Base-by-base conservation (phyloP, 2,113 vertebrate species). In the Scomber japonicus region DNA sequence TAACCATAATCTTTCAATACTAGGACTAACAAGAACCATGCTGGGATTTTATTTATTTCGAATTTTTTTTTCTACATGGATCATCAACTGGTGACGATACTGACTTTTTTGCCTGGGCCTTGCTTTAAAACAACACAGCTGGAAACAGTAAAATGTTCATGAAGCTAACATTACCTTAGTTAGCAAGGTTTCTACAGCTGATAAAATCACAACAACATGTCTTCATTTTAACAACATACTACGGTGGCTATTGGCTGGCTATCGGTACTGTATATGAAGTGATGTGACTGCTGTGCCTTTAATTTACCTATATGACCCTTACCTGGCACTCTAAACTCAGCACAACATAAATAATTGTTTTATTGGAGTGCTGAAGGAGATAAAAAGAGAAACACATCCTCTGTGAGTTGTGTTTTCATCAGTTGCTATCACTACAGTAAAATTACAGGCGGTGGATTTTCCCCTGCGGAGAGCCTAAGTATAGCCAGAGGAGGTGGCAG, bases 361-460 rank as follows among this genome's bases (percentile, higher is more conserved):
- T 2, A 54, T 21, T 13, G 44, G 35, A 70, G 35, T 9, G 19
- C 35, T 59, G 2, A 48, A 57, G 21, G 45, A 64, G 54, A 40
- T 13, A 44, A 11, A 9, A 21, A 17, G 21, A 68, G 35, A 55
- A 60, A 69, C 48, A 51, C 11, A 0, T 17, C 6, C 51, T 63
- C 40, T 15, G 46, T 61, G 71, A 78, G 31, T 63, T 56, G 35
- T 40, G 35, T 40, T 40, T 40, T 40, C 35, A 7, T 40, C 16
- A 2, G 62, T 61, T 74, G 50, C 64, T 0, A 48, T 70, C 51
- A 3, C 75, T 62, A 9, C 57, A 56, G 19, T 16, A 11, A 75
- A 61, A 35, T 21, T 61, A 57, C 59, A 48, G 59, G 15, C 0
- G 51, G 16, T 51, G 77, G 63, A 59, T 45, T 65, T 84, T 60